Evolutionary conservation across 2,888 invertebrate genomes (phyloP).

Genomic region (Gryllus longicercus): DNA sequence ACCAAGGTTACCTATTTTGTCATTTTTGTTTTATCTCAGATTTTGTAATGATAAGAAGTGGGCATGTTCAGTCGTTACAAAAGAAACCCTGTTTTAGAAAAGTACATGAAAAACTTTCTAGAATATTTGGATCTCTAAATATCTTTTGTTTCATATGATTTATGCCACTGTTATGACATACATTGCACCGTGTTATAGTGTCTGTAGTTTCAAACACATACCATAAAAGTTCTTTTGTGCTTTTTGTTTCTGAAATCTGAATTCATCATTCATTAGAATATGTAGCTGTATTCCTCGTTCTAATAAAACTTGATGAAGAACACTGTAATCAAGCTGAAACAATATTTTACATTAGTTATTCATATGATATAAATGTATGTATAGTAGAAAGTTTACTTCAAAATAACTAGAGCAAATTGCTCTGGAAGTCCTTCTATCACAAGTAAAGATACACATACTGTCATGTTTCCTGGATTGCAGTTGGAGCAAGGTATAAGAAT

Average conservation of each 20-base stretch:
- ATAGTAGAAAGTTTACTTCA: neutral
- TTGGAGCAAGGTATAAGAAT: constrained; percentile 75
- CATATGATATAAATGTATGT: constrained; percentile 27
- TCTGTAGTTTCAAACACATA: neutral
- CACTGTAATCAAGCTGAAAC: constrained; percentile 73
- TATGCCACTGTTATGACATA: too few species aligned
- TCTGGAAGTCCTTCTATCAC: too few species aligned
- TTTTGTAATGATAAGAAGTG: too few species aligned
- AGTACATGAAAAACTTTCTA: too few species aligned
- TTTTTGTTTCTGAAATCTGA: constrained; percentile 68
- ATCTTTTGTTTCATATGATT: too few species aligned
- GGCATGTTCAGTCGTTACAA: too few species aligned
- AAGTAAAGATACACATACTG: constrained; percentile 50
- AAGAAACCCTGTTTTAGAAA: too few species aligned
- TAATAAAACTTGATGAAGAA: constrained; percentile 73
- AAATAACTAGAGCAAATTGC: neutral
- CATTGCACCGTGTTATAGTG: too few species aligned
- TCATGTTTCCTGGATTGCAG: constrained; percentile 66
- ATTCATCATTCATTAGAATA: constrained; percentile 77
- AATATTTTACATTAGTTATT: constrained; percentile 37
- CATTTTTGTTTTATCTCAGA: too few species aligned
- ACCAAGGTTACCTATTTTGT: too few species aligned
- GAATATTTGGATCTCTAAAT: too few species aligned
- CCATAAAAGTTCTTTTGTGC: constrained; percentile 57
- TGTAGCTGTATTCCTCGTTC: constrained; percentile 80